A percentile compares a stretch with the other conserved stretches of the same genome.
Conservation (phyloP, 2,797 vertebrate genomes). For the Philypnodon macrostomus region DNA sequence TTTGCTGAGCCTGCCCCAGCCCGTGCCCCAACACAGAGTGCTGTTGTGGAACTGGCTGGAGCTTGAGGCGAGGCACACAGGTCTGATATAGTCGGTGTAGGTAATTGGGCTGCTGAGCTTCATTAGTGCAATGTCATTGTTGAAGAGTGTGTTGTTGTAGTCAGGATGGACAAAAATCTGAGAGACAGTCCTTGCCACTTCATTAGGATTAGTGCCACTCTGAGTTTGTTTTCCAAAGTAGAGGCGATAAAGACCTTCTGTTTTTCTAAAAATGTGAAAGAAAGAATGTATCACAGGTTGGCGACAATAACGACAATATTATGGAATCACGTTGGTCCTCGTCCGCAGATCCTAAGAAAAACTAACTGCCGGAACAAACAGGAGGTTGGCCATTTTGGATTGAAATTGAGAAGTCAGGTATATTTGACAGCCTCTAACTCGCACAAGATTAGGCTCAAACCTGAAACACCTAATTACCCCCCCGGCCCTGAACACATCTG, state of each 20-base stretch:
- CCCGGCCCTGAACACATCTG: too few relatives aligned
- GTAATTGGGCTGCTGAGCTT: slow-evolving; percentile 49
- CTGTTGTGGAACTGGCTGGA: slow-evolving; percentile 48
- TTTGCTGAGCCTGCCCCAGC: slow-evolving; percentile 55
- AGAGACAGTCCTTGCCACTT: slow-evolving; percentile 19
- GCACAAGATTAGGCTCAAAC: too few relatives aligned
- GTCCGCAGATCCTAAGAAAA: too few relatives aligned
- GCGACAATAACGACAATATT: too few relatives aligned
- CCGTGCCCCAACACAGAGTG: slow-evolving; percentile 65
- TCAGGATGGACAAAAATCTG: slow-evolving; percentile 53
- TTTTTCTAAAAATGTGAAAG: background rate
- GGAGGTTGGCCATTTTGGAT: too few relatives aligned
- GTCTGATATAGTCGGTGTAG: slow-evolving; percentile 69
- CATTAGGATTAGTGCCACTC: slow-evolving; percentile 40
- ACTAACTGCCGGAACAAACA: too few relatives aligned
- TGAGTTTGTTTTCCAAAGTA: slow-evolving; percentile 63
- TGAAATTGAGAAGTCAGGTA: too few relatives aligned
- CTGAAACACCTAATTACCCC: too few relatives aligned
- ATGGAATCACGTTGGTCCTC: too few relatives aligned
- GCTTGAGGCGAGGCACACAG: slow-evolving; percentile 75
- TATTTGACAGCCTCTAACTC: too few relatives aligned
- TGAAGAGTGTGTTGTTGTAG: slow-evolving; percentile 22
- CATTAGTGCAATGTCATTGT: slow-evolving; percentile 70
- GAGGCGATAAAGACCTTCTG: background rate
- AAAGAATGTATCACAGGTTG: background rate